Percentiles rank a stretch among this genome's conserved stretches.
phyloP scores from a whole-genome alignment of 2,888 invertebrate genomes.

The Temnothorax ravouxi region DNA sequence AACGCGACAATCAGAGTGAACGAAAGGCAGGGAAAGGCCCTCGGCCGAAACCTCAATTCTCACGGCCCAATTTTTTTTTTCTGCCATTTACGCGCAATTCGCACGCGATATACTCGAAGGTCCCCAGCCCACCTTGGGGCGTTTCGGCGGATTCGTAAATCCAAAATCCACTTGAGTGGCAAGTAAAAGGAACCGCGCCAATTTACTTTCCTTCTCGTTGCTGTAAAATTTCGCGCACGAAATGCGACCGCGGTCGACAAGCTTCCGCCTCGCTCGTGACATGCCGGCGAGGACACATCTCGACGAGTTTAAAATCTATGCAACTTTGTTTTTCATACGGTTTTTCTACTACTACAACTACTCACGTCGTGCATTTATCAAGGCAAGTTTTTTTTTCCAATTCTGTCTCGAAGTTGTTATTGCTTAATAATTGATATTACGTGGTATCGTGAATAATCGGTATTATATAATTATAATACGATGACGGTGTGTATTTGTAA shows the following conservation, averaged over 20 bases:
- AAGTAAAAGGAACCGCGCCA: constrained; percentile 40
- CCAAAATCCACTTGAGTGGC: constrained; percentile 37
- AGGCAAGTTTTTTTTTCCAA: background rate
- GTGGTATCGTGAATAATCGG: constrained; percentile 20
- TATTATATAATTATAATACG: constrained; percentile 43
- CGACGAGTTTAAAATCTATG: background rate
- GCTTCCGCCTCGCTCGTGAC: constrained; percentile 44
- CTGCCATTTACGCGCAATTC: constrained; percentile 53
- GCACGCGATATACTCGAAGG: constrained; percentile 1
- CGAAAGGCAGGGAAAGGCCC: constrained; percentile 24
- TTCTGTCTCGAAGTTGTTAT: background rate
- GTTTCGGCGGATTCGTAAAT: constrained; percentile 24
- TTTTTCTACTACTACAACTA: background rate
- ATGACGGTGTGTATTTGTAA: constrained; percentile 10
- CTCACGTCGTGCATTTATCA: background rate
- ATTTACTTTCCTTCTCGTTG: constrained; percentile 69
- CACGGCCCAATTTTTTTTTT: constrained; percentile 66
- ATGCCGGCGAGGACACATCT: background rate
- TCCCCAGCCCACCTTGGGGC: constrained; percentile 38
- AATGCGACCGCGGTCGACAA: background rate
- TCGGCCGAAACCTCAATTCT: constrained; percentile 57
- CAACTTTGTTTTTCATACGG: background rate
- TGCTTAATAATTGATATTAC: constrained; percentile 22
- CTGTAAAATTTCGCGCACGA: constrained; percentile 31
- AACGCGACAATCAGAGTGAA: constrained; percentile 7